Evolutionary conservation across 2,113 vertebrate genomes (phyloP).

Genomic region (Chionomys nivalis): DNA sequence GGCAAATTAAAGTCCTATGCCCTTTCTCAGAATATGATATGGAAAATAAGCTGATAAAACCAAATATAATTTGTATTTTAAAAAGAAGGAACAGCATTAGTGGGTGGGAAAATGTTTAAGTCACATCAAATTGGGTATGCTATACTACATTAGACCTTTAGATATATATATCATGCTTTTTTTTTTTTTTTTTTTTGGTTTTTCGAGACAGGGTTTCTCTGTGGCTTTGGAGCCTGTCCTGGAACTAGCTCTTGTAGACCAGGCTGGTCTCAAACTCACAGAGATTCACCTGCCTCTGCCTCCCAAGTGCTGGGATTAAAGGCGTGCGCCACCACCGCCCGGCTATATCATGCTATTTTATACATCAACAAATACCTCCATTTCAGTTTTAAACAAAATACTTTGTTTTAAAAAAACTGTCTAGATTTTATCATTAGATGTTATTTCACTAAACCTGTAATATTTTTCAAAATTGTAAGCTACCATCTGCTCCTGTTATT

Average conservation of each 20-base stretch:
- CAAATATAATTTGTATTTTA: constrained; percentile 37
- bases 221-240: too few relatives aligned
- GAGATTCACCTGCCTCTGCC: too few relatives aligned
- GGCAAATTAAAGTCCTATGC: constrained; percentile 40
- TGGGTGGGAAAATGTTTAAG: background rate
- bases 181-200: too few relatives aligned
- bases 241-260: too few relatives aligned
- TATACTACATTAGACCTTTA: constrained; percentile 34
- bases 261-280: too few relatives aligned
- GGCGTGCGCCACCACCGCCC: too few relatives aligned
- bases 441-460: constrained; percentile 39
- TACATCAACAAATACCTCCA: background rate
- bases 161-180: background rate
- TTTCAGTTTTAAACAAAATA: constrained; percentile 55
- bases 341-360: background rate
- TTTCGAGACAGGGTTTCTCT: too few relatives aligned
- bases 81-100: constrained; percentile 15
- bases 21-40: constrained; percentile 22
- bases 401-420: background rate
- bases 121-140: background rate
- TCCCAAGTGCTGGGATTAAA: too few relatives aligned
- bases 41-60: constrained; percentile 38
- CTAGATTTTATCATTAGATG: constrained; percentile 57
- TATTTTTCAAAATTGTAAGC: constrained; percentile 65
- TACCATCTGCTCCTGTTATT: constrained; percentile 65